Evolutionary conservation across 1,140 invertebrate genomes (phyloP), one percentile per base, ranked within the genome.

Genomic region (Globodera rostochiensis): DNA sequence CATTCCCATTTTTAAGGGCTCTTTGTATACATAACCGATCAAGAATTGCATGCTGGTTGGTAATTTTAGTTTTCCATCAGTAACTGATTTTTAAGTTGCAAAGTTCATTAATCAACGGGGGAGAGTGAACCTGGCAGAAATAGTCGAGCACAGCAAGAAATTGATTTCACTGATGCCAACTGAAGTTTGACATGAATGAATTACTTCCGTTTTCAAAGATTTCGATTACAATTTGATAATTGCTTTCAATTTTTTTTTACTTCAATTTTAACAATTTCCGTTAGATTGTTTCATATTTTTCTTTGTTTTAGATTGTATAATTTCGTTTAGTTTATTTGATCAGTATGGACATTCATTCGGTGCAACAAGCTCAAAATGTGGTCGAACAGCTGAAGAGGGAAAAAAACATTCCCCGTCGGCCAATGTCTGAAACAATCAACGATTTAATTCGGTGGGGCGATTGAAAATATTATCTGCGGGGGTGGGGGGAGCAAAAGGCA

Each of bases 61-160:
- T 47, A 25, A 9, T n/a, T 85, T 6, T 25, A 36, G n/a, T 82
- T 85, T 66, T 77, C n/a, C 45, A 13, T 49, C 46, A 25, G 36
- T 36, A 79, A 64, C n/a, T 79, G 19, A 7, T 64, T 21, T 82
- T 87, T 79, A 73, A 88, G 95, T 99, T 8, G 96, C 96, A 0
- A 97, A 96, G 90, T 99, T 98, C 90, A 95, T 99, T 3, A 94
- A 93, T 87, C 96, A 98, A 90, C 92, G 96, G 79, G 98, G 98
- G 0, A 91, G 97, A 84, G 94, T 99, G 0, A 95, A 95, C 0
- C 95, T 99, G 15, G 89, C 93, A 6, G 97, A 99, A 87, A 91
- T 99, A 73, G 96, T 94, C 0, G 96, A 98, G 90, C 94, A 94
- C 87, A 98, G 96, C 83, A 97, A 98, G 91, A 92, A 93, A 86